phyloP scores from a whole-genome alignment of 2,797 vertebrate genomes.

The Petrocephalus schoutedeni region DNA sequence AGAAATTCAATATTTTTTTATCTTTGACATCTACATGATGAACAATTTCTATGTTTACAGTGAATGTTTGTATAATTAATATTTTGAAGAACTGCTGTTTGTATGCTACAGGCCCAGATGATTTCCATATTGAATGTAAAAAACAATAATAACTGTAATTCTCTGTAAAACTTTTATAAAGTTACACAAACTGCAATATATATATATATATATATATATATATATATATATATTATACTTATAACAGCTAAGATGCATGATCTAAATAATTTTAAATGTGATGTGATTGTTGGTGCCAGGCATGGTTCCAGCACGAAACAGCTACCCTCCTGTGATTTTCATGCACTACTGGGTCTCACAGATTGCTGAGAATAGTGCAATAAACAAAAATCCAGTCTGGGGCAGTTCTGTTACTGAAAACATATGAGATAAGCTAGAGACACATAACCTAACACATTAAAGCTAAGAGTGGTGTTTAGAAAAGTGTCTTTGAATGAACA shows the following conservation, averaged over 20 bases:
- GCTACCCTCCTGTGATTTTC: background rate
- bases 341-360: background rate
- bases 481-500: background rate
- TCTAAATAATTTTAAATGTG: background rate
- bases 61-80: too few relatives aligned
- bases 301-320: background rate
- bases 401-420: background rate
- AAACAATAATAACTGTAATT: too few relatives aligned
- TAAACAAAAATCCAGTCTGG: background rate
- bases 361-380: background rate
- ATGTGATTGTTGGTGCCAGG: background rate
- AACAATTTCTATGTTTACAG: too few relatives aligned
- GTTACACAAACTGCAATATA: too few relatives aligned
- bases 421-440: background rate
- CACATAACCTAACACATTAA: background rate
- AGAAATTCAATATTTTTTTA: too few relatives aligned
- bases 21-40: too few relatives aligned
- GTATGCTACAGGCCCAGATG: too few relatives aligned
- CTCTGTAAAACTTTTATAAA: too few relatives aligned
- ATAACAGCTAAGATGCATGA: background rate
- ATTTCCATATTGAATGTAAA: too few relatives aligned
- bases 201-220: too few relatives aligned
- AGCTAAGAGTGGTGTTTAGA: background rate
- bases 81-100: too few relatives aligned
- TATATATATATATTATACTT: too few relatives aligned